phyloP scores from a whole-genome alignment of 2,113 vertebrate species.

The Cnemophilus loriae region DNA sequence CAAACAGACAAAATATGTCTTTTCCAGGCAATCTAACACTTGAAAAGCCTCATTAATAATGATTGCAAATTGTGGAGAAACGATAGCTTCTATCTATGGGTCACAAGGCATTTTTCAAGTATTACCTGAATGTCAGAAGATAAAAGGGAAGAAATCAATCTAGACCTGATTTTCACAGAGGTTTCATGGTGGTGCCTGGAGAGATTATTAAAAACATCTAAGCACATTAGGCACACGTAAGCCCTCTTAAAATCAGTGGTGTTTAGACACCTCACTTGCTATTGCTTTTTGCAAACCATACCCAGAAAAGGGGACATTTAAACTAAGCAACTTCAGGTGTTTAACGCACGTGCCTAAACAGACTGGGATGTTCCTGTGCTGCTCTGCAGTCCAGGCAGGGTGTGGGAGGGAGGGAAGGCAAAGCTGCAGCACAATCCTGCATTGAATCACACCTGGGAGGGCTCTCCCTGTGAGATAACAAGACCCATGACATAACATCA shows the following conservation, averaged over 20 bases:
- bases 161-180: neutral
- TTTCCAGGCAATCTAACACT: neutral
- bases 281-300: neutral
- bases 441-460: neutral
- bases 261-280: neutral
- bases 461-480: neutral
- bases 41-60: slow-evolving; percentile 1
- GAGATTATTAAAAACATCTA: neutral
- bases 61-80: neutral
- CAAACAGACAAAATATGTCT: neutral
- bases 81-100: neutral
- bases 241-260: neutral
- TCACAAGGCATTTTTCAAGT: neutral
- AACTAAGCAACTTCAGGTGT: neutral
- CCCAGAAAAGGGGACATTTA: neutral
- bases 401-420: neutral
- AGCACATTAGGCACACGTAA: neutral
- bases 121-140: neutral
- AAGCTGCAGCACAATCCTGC: neutral
- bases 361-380: fast-evolving
- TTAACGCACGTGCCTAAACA: fast-evolving
- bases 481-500: neutral
- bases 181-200: neutral
- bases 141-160: neutral
- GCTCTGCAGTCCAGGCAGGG: neutral